Conservation (phyloP, 2,888 invertebrate genomes). For the Drosophila subquinaria region DNA sequence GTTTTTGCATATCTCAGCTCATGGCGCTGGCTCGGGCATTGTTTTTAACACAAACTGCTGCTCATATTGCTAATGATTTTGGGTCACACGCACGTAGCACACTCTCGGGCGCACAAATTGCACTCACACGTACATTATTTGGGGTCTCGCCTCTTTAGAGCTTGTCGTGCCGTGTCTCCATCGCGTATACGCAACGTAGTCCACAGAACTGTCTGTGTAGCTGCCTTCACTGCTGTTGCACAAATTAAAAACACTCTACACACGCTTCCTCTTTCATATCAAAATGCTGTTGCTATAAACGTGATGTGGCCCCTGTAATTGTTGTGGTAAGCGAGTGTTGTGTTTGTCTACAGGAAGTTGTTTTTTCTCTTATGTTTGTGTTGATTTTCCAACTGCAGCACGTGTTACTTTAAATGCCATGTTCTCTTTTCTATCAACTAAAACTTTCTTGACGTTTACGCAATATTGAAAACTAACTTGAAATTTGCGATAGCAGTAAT, state of each 20-base stretch:
- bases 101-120: constrained; percentile 54
- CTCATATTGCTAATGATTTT: constrained; percentile 82
- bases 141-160: constrained; percentile 14
- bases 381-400: constrained; percentile 45
- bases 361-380: constrained; percentile 16
- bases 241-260: constrained; percentile 68
- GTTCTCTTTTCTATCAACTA: not conserved
- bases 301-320: constrained; percentile 63
- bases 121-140: constrained; percentile 66
- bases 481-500: not conserved
- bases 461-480: constrained; percentile 18
- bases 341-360: not conserved
- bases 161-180: constrained; percentile 13
- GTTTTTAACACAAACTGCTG: constrained; percentile 78
- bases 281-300: constrained; percentile 69
- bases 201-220: constrained; percentile 13
- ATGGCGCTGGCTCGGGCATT: constrained; percentile 50
- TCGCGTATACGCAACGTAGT: constrained; percentile 58
- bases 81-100: constrained; percentile 77
- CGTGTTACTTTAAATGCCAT: constrained; percentile 42
- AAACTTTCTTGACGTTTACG: constrained; percentile 11
- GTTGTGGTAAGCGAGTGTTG: constrained; percentile 43
- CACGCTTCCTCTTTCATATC: constrained; percentile 54
- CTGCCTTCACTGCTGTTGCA: constrained; percentile 45
- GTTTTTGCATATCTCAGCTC: constrained; percentile 61